Percentiles rank a stretch among this genome's conserved stretches.
phyloP scores from a whole-genome alignment of 2,888 invertebrate genomes.

The Epinotia nisella region DNA sequence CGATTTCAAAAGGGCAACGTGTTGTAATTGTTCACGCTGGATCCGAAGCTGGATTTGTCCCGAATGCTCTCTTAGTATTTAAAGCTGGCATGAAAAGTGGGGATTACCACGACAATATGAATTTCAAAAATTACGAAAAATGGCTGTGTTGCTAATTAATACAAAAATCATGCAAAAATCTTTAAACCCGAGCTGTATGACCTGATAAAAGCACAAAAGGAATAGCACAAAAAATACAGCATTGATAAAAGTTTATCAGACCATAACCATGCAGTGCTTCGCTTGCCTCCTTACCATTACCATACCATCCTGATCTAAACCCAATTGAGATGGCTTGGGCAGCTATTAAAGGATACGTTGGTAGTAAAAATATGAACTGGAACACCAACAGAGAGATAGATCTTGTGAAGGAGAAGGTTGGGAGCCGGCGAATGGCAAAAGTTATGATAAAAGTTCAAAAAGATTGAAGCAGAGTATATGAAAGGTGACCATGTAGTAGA shows the following conservation, averaged over 20 bases:
- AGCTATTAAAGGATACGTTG: conserved; percentile 39
- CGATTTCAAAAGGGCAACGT: conserved; percentile 49
- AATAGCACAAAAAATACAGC: conserved; percentile 30
- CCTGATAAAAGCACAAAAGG: conserved; percentile 38
- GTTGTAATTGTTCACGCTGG: conserved; percentile 46
- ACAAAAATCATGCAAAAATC: conserved; percentile 47
- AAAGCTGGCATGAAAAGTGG: conserved; percentile 50
- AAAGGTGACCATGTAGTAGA: conserved; percentile 35
- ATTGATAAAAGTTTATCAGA: conserved; percentile 36
- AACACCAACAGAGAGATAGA: conserved; percentile 40
- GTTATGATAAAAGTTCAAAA: conserved; percentile 47
- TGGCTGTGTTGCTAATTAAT: conserved; percentile 53
- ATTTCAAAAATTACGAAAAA: conserved; percentile 51
- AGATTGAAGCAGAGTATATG: conserved; percentile 42
- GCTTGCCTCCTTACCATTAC: conserved; percentile 1
- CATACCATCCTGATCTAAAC: conserved; percentile 21
- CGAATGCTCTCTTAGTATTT: conserved; percentile 47
- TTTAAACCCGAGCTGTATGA: conserved; percentile 37
- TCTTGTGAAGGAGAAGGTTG: conserved; percentile 47
- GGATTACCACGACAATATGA: conserved; percentile 57
- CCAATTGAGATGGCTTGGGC: conserved; percentile 45
- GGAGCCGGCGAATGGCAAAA: conserved; percentile 47
- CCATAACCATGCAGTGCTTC: conserved; percentile 33
- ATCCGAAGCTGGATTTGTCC: conserved; percentile 47
- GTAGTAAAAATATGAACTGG: conserved; percentile 41